Evolutionary conservation across 92 coral and sea anemone genomes (phyloP), one percentile per base, ranked within the genome.

Genomic region (Epizoanthus rinbou): DNA sequence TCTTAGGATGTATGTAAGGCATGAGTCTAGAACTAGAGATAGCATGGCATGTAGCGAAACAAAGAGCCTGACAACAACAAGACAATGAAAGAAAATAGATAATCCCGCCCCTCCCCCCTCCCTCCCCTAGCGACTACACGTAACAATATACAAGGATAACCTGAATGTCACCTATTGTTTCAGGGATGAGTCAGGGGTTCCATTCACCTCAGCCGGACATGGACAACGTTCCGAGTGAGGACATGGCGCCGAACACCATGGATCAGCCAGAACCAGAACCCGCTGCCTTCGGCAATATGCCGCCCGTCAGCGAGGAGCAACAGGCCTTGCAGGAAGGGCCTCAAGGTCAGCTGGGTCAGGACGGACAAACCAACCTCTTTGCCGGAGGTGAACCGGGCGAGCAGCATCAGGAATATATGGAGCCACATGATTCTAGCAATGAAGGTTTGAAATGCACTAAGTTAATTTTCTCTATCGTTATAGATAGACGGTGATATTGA

Each of bases 241-340:
- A 14, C 10, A 3, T 78, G 82, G 71, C 70, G 18, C 58, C 82
- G 11, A 43, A 25, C 39, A 69, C 70, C 18, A 62, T 78, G 59
- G 80, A 57, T 3, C 70, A 62, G 57, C 57, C 82, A 1, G 70
- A 21, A 8, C 70, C 16, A 35, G 58, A 78, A 21, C 17, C 31
- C 8, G 43, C 82, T 9, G 33, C 82, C 58, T 78, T 78, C 71
- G 43, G 64, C 71, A 18, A 35, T 54, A 22, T 60, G 15, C 82
- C 57, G 19, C 81, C 82, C 10, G 19, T 60, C 58, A 78, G 82
- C 41, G 82, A 78, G 43, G 82, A 78, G 59, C 82, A 78, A 21
- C 82, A 78, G 57, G 71, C 82, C 8, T 5, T 78, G 82, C 82
- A 78, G 82, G 82, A 78, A 57, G 82, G 82, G 13, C 82, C 82